phyloP scores from a whole-genome alignment of 2,888 invertebrate species.

The Chironomus tentans region DNA sequence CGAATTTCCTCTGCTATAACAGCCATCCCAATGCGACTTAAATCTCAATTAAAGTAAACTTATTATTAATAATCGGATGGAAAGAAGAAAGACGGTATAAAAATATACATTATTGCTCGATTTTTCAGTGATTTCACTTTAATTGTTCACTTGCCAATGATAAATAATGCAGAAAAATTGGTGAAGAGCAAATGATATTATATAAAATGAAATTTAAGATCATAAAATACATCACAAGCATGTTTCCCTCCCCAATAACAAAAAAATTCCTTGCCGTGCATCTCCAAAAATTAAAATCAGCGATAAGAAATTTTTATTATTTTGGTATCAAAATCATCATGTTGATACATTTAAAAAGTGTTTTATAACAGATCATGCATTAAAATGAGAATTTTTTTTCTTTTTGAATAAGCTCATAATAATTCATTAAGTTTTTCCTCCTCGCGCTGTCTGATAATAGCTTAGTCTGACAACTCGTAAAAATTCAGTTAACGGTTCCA shows the following conservation, averaged over 20 bases:
- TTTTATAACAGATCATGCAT: no score
- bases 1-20: background rate
- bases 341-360: no score
- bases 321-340: no score
- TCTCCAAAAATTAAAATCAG: background rate
- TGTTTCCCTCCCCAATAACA: background rate
- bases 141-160: constrained; percentile 15
- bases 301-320: background rate
- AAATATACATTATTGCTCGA: background rate
- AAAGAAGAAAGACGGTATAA: background rate
- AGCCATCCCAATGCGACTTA: background rate
- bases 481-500: background rate
- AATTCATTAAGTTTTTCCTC: background rate
- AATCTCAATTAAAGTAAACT: constrained; percentile 13
- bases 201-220: constrained; percentile 6
- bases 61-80: background rate
- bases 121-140: constrained; percentile 18
- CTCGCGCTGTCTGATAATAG: background rate
- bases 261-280: background rate
- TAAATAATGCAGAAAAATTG: constrained; percentile 11
- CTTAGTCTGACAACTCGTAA: background rate
- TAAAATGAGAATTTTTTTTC: no score
- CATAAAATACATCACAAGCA: background rate
- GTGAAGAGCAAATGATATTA: background rate
- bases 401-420: no score